These are phyloP conservation scores for Lophochroa leadbeateri DNA, from an alignment of 2,113 vertebrate genomes.

Conservation along the genomic window DNA sequence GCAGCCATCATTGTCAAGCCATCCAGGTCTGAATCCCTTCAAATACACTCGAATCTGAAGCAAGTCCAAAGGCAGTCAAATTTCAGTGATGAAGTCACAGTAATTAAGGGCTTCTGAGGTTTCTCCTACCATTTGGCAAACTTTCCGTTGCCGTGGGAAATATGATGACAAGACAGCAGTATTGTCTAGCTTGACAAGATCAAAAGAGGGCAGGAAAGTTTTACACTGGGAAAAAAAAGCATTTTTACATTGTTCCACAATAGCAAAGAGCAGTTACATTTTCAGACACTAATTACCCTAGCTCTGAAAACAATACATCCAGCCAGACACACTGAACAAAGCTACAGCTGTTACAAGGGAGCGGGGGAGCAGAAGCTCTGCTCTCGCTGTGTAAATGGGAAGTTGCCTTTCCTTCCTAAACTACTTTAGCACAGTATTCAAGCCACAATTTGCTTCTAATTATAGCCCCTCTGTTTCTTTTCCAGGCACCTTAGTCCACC, in stretches of 20 bases:
- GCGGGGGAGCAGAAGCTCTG: not conserved
- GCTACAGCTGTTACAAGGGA: not conserved
- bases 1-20: not conserved
- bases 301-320: conserved; percentile 3
- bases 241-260: conserved; percentile 24
- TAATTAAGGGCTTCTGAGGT: conserved; percentile 25
- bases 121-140: conserved; percentile 30
- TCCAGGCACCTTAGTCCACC: not conserved
- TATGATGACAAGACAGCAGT: conserved; percentile 16
- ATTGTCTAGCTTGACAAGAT: conserved; percentile 52
- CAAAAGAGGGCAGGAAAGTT: conserved; percentile 31
- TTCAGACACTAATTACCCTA: conserved; percentile 55
- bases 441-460: not conserved
- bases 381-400: not conserved
- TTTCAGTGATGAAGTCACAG: conserved; percentile 9
- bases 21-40: not conserved
- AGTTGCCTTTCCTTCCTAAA: not conserved
- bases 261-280: not conserved
- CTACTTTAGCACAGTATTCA: not conserved
- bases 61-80: not conserved
- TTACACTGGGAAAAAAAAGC: not conserved
- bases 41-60: not conserved
- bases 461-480: not conserved
- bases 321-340: not conserved
- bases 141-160: not conserved